Conservation (phyloP, 2,797 vertebrate species). For the Silurus aristotelis region DNA sequence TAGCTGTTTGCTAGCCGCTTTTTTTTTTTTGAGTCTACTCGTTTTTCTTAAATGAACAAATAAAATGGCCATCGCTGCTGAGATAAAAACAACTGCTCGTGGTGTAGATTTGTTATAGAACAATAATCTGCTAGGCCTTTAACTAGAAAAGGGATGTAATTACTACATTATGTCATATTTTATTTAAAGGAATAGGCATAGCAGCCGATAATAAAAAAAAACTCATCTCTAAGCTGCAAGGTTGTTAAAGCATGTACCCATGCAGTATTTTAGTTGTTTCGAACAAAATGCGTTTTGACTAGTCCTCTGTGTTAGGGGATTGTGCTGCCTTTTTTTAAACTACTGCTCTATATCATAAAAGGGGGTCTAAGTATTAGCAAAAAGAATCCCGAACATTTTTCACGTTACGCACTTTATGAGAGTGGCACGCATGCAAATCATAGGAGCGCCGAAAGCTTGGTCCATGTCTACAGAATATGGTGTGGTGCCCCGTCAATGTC, state of each 20-base stretch:
- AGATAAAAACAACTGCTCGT: not conserved
- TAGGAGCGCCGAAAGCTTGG: slow-evolving; percentile 61
- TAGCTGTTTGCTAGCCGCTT: not conserved
- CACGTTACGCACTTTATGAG: slow-evolving; percentile 67
- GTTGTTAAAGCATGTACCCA: not conserved
- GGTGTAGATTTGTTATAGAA: not conserved
- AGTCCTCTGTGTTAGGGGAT: not conserved
- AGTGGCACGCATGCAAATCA: slow-evolving; percentile 56
- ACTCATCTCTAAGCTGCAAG: not conserved
- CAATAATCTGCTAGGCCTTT: not conserved
- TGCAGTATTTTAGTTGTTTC: not conserved
- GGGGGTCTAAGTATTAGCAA: slow-evolving; percentile 30
- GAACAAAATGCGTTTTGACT: slow-evolving; percentile 16
- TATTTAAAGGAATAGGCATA: not conserved
- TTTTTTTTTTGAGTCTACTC: not conserved
- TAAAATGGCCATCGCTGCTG: not conserved
- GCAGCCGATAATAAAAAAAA: not conserved
- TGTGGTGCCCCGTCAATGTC: slow-evolving; percentile 71
- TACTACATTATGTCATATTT: not conserved
- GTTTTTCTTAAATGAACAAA: not conserved
- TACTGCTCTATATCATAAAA: slow-evolving; percentile 59
- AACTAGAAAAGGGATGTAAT: not conserved
- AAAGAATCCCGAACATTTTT: slow-evolving; percentile 62
- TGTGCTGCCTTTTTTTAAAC: slow-evolving; percentile 55
- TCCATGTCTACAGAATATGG: slow-evolving; percentile 59